phyloP scores from a whole-genome alignment of 92 coral and sea anemone species.

The Chrysogorgia sp. region DNA sequence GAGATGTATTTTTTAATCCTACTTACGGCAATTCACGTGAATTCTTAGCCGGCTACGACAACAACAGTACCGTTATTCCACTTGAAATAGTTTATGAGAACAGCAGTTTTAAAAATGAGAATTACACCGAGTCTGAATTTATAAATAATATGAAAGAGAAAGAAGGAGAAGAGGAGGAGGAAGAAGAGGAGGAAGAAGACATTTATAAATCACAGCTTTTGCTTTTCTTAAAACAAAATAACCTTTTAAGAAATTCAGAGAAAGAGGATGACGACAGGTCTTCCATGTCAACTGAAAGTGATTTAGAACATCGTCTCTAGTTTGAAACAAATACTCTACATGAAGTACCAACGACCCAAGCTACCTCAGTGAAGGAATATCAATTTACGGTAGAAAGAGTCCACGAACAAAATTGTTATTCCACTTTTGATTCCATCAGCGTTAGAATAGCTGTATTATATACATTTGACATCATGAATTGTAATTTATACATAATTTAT shows the following conservation, averaged over 20 bases:
- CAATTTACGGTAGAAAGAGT: no score
- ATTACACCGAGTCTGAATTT: conserved; percentile 26
- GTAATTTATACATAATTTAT: no score
- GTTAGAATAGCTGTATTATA: no score
- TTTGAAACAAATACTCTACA: not conserved
- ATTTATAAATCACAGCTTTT: conserved; percentile 86
- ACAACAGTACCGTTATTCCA: conserved; percentile 22
- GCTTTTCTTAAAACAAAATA: conserved; percentile 77
- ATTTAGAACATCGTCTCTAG: not conserved
- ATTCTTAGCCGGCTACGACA: conserved; percentile 23
- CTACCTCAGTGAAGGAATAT: not conserved
- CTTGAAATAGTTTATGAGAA: conserved; percentile 38
- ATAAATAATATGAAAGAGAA: conserved; percentile 32
- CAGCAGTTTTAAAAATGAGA: conserved; percentile 28
- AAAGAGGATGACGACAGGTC: not conserved
- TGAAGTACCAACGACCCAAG: not conserved
- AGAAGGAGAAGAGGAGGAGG: conserved; percentile 80
- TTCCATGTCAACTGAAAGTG: conserved; percentile 13
- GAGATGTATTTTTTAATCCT: conserved; percentile 45
- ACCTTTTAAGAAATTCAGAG: conserved; percentile 12
- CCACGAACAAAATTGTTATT: no score
- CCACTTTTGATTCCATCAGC: no score
- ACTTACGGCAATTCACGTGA: conserved; percentile 34
- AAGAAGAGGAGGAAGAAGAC: conserved; percentile 83
- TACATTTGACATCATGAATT: no score